Base-by-base conservation (phyloP, 2,797 vertebrate species). In the Triplophysa bombifrons region DNA sequence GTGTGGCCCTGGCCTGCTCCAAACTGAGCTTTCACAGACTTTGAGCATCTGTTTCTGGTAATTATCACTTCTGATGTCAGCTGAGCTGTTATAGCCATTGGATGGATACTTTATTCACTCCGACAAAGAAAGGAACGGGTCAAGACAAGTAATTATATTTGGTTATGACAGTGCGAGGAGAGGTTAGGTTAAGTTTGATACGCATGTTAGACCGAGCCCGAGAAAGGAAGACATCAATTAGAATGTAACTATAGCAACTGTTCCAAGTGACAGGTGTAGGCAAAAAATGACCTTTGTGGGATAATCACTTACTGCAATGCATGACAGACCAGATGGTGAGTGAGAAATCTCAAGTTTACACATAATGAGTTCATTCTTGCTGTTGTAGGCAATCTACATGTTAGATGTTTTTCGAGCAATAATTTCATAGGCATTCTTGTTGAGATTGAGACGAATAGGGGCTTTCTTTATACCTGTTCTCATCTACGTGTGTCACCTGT, bases 221-320 rank as follows among this genome's bases (percentile, higher is more conserved):
- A 61, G 76, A 78, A 63, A 79, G 61, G 22, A 56, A 66, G 69
- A 72, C 63, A 79, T 79, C 77, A 56, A 30, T 66, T 44, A 55
- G 30, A 65, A 16, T 51, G 60, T 72, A 66, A 56, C 69, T 64
- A 71, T 78, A 70, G 76, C 69, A 79, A 72, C 69, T 30, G 69
- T 66, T 72, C 50, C 60, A 4, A 25, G 27, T 53, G 76, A 78
- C 76, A 71, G 46, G 44, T 78, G 67, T 51, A 48, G 55, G 67
- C 46, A 51, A 51, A 51, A 70, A 72, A 34, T 34, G 50, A 66
- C 20, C 51, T 79, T 64, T 56, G 30, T 16, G 60, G 20, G 34
- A 53, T 44, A 14, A 17, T 46, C 68, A 34, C 46, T 48, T 17
- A 55, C 30, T 16, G 41, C 55, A 17, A 22, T 38, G 44, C 34